Base-by-base conservation (phyloP, 2,888 invertebrate genomes). In the Drosophila phalerata region DNA sequence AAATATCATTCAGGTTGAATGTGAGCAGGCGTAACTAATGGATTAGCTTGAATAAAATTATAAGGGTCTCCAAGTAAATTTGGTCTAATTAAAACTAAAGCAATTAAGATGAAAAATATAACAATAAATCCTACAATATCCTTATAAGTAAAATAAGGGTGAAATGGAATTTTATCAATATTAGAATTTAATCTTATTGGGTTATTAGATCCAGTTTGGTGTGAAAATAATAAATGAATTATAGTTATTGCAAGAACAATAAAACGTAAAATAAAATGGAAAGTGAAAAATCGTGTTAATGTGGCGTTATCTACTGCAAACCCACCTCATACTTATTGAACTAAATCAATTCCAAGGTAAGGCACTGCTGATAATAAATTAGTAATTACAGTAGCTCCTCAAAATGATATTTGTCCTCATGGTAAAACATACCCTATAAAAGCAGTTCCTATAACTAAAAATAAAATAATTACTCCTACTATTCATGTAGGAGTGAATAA, bases 1-100 rank as follows among this genome's bases (percentile, higher is more conserved):
- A 96, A 97, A 91, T 97, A 97, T 95, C 96, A 97, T 94, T 97
- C 96, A 48, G 96, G 96, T 94, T 96, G 95, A 93, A 96, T 96
- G 90, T 96, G 96, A 8, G 94, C 91, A 0, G 96, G 96, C 0
- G 96, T 96, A 15, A 95, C 89, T 73, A 91, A 56, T 0, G 88
- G 90, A 19, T 91, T 90, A 3, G 90, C 91, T 0, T 94, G 94
- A 19, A 94, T 95, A 93, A 96, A 96, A 93, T 96, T 96, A 93
- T 96, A 96, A 0, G 95, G 95, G 30, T 96, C 96, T 80, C 94
- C 94, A 90, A 96, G 83, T 90, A 95, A 72, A 82, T 94, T 94
- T 0, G 96, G 96, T 5, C 92, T 93, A 70, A 91, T 90, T 91
- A 95, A 84, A 1, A 93, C 93, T 92, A 95, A 86, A 79, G 93